Evolutionary conservation across 1,140 invertebrate genomes (phyloP).

Genomic region (Heliothis subflexa): DNA sequence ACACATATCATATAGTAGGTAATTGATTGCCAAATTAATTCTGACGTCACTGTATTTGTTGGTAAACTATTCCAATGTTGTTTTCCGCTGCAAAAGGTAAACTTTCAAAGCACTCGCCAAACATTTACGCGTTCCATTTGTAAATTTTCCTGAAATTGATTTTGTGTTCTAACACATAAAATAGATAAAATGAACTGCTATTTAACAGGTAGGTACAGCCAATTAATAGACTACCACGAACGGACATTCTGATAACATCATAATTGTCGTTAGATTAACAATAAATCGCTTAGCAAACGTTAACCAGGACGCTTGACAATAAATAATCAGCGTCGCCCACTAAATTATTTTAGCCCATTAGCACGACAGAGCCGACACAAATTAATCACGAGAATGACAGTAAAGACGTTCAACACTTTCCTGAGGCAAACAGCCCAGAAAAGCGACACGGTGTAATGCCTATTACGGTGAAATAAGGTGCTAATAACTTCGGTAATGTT

Average conservation of each 20-base stretch:
- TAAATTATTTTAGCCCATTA: slow-evolving; percentile 85
- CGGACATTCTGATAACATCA: slow-evolving; percentile 36
- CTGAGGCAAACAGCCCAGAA: slow-evolving; percentile 57
- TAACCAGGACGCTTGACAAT: slow-evolving; percentile 63
- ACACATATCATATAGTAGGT: slow-evolving; percentile 14
- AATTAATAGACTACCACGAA: slow-evolving; percentile 32
- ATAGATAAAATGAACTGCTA: not conserved
- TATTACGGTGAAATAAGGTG: slow-evolving; percentile 37
- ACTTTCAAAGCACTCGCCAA: not conserved
- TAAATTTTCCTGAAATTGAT: not conserved
- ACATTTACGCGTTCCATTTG: not conserved
- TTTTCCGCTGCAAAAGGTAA: not conserved
- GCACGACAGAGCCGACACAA: slow-evolving; percentile 77
- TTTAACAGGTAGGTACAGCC: not conserved
- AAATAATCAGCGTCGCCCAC: slow-evolving; percentile 77
- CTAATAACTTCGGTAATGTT: slow-evolving; percentile 25
- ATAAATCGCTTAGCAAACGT: slow-evolving; percentile 65
- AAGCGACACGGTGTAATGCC: slow-evolving; percentile 37
- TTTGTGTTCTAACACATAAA: not conserved
- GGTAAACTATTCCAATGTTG: not conserved
- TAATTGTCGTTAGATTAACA: slow-evolving; percentile 57
- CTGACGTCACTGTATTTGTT: not conserved
- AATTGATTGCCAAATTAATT: slow-evolving; percentile 17
- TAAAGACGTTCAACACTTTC: slow-evolving; percentile 82
- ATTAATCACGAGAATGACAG: slow-evolving; percentile 84